Evolutionary conservation across 1,140 invertebrate species (phyloP), one percentile per base, ranked within the genome.

Genomic region (Papilio polytes): DNA sequence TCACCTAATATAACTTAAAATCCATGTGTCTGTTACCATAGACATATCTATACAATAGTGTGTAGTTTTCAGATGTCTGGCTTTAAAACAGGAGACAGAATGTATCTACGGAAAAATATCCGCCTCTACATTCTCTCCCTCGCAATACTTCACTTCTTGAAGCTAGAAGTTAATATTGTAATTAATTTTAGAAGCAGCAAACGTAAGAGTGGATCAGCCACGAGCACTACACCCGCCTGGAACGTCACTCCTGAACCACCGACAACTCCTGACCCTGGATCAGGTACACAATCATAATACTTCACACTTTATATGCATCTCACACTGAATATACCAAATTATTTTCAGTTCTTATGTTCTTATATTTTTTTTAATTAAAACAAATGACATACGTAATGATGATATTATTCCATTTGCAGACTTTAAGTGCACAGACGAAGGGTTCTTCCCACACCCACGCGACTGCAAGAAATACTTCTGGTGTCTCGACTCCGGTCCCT

Each of bases 381-480:
- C 53, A 9, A 20, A n/a, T 20, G 53, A 56, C 53, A 56, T 20
- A 9, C 53, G 53, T 20, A n/a, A 41, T 41, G 36, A 41, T 8
- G 36, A 41, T 70, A 70, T 36, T 80, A 51, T 74, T 66, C 70
- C 72, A 41, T 36, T 90, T 92, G 15, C 85, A 95, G 98, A 98
- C 87, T 99, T 99, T 90, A 98, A 98, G 87, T 99, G 98, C 88
- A 97, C 97, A 88, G 98, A 99, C 82, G 98, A 99, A 96, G 98
- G 98, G 59, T 99, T 99, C 94, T 99, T 97, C 94, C 97, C 97
- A n/a, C 98, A 99, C 95, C 98, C 98, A 1, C 96, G 97, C 48
- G 98, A 99, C 89, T 99, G 98, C 92, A 98, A 98, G 90, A 99
- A 99, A 89, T 99, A 99, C 87, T 99, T 98, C 93, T 99, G 98